These are phyloP conservation scores for Zaprionus davidi DNA, from an alignment of 1,140 invertebrate species.

Conservation along the genomic window DNA sequence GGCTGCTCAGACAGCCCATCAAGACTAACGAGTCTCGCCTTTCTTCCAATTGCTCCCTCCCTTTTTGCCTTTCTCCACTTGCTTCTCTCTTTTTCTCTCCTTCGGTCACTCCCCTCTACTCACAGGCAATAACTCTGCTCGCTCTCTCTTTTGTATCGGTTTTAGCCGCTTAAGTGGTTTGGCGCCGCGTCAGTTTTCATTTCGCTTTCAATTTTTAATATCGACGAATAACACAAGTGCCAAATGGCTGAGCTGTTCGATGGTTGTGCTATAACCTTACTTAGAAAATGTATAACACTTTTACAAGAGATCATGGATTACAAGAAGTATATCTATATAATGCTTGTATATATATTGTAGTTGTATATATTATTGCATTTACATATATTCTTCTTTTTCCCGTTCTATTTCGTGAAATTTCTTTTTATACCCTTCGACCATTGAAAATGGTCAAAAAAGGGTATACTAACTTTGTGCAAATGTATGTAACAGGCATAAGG, in stretches of 20 bases:
- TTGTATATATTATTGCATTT: not conserved
- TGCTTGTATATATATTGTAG: not conserved
- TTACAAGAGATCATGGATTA: not conserved
- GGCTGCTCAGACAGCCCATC: conserved; percentile 50
- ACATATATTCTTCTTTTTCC: not conserved
- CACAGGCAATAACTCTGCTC: conserved; percentile 4
- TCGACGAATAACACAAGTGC: conserved; percentile 47
- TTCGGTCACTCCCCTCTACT: not conserved
- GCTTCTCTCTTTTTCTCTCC: not conserved
- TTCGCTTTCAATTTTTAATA: conserved; percentile 68
- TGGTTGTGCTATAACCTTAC: not conserved
- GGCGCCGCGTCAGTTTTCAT: conserved; percentile 70
- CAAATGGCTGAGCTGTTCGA: conserved; percentile 33
- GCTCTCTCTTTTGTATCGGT: conserved; percentile 56
- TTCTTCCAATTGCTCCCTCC: conserved; percentile 1
- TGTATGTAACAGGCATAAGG: no score
- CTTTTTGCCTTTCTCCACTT: not conserved
- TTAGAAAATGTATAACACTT: not conserved
- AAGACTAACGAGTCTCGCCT: conserved; percentile 51
- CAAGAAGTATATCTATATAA: not conserved
- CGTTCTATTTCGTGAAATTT: no score
- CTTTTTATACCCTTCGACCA: no score
- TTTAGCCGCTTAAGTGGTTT: conserved; percentile 72
- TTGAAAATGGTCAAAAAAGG: no score
- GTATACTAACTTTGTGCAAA: no score